These are phyloP conservation scores for Enteromius paludinosus DNA, from an alignment of 2,797 vertebrate genomes.

Conservation along the genomic window DNA sequence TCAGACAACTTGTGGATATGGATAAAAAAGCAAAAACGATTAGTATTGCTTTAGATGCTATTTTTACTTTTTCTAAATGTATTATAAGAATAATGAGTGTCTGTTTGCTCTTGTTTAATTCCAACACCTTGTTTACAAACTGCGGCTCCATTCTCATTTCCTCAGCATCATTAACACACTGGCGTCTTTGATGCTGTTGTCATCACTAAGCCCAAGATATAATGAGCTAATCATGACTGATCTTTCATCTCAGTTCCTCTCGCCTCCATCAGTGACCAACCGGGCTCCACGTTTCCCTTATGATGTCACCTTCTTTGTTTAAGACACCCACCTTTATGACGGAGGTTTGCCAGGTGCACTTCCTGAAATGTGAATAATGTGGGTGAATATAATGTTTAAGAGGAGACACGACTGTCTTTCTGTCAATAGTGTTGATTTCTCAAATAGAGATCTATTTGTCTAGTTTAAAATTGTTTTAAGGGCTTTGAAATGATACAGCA, in stretches of 20 bases:
- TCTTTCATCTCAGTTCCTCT: slow-evolving; percentile 54
- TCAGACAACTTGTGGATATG: not conserved
- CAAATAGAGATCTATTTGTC: not conserved
- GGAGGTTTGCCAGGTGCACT: slow-evolving; percentile 57
- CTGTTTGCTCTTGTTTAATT: slow-evolving; percentile 40
- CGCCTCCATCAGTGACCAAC: slow-evolving; percentile 41
- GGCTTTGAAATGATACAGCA: not conserved
- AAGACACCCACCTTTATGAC: slow-evolving; percentile 15
- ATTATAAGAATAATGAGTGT: not conserved
- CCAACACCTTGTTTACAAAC: slow-evolving; percentile 51
- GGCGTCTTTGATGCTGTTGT: slow-evolving; percentile 47
- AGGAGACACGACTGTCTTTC: not conserved
- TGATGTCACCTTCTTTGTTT: slow-evolving; percentile 63
- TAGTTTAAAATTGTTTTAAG: not conserved
- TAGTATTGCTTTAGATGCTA: not conserved
- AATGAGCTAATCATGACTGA: slow-evolving; percentile 50
- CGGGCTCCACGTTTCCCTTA: slow-evolving; percentile 56
- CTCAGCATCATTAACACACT: slow-evolving; percentile 48
- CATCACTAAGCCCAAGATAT: slow-evolving; percentile 55
- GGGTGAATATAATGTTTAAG: not conserved
- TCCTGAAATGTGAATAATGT: slow-evolving; percentile 13
- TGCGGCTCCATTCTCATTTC: slow-evolving; percentile 58
- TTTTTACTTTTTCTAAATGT: not conserved
- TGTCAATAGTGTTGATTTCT: not conserved
- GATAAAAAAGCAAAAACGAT: not conserved